Conservation (phyloP, 2,888 invertebrate genomes). For the Troides oblongomaculatus region DNA sequence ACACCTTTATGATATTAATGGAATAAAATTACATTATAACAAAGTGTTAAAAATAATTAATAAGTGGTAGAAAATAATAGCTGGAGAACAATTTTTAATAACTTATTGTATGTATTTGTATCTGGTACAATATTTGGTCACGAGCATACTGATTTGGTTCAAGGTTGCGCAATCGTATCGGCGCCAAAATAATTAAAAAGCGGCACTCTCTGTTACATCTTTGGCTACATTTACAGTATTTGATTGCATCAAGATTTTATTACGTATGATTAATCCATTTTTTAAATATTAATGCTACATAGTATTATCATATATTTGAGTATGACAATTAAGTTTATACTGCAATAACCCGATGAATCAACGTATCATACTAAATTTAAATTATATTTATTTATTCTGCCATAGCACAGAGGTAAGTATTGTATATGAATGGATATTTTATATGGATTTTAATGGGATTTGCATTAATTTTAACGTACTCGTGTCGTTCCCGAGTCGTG, state of each 20-base stretch:
- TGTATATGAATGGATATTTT: too few relatives aligned
- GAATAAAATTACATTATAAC: too few relatives aligned
- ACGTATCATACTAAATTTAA: too few relatives aligned
- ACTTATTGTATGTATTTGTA: not conserved
- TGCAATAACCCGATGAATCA: too few relatives aligned
- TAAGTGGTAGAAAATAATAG: not conserved
- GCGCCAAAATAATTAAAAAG: conserved; percentile 46
- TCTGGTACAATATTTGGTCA: conserved; percentile 22
- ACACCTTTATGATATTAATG: too few relatives aligned
- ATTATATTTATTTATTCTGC: too few relatives aligned
- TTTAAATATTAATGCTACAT: not conserved
- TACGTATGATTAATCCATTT: not conserved
- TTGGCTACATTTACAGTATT: not conserved
- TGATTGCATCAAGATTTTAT: not conserved
- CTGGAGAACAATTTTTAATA: not conserved
- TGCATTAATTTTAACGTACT: too few relatives aligned
- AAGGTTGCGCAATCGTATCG: conserved; percentile 53
- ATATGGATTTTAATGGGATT: too few relatives aligned
- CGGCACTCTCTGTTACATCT: conserved; percentile 1
- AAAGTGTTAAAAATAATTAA: not conserved
- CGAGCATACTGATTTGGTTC: conserved; percentile 50
- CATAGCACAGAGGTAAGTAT: too few relatives aligned
- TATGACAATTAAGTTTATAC: too few relatives aligned
- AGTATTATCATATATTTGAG: not conserved
- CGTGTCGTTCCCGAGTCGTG: conserved; percentile 8